Percentiles rank a stretch among this genome's conserved stretches.
phyloP scores from a whole-genome alignment of 2,797 vertebrate species.

The Anisognathus igniventris region DNA sequence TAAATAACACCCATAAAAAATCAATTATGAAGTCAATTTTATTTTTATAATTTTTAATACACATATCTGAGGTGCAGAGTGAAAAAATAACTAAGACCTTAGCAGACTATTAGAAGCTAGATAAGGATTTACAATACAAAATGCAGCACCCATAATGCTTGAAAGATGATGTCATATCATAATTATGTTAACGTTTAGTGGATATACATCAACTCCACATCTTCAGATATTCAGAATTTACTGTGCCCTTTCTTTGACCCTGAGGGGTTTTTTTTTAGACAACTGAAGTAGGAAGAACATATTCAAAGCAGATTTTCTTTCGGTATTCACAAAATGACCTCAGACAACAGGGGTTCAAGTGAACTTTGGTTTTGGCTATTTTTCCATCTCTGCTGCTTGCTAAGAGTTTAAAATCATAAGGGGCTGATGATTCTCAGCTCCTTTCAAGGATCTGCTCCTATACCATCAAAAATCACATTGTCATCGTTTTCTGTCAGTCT shows the following conservation, averaged over 20 bases:
- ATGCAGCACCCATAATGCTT: constrained; percentile 56
- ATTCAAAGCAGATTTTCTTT: constrained; percentile 68
- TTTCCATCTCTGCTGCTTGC: not conserved
- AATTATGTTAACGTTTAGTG: constrained; percentile 70
- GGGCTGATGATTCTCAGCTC: not conserved
- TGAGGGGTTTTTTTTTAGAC: not conserved
- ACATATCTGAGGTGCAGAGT: constrained; percentile 16
- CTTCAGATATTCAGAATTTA: constrained; percentile 69
- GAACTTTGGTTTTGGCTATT: constrained; percentile 17
- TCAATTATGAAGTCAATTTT: constrained; percentile 37
- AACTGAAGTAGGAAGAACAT: constrained; percentile 44
- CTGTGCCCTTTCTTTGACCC: constrained; percentile 65
- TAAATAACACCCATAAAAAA: constrained; percentile 37
- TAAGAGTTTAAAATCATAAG: not conserved
- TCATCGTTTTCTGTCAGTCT: not conserved
- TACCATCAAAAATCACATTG: not conserved
- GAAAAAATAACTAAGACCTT: constrained; percentile 10
- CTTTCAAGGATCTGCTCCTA: not conserved
- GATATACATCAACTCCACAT: constrained; percentile 65
- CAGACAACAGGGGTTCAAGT: constrained; percentile 40
- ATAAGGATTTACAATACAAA: constrained; percentile 62
- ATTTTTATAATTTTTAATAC: constrained; percentile 45
- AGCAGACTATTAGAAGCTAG: constrained; percentile 19
- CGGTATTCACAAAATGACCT: constrained; percentile 11
- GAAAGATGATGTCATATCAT: constrained; percentile 69